These are phyloP conservation scores for Amorpha juglandis DNA, from an alignment of 2,888 invertebrate genomes.

Conservation along the genomic window DNA sequence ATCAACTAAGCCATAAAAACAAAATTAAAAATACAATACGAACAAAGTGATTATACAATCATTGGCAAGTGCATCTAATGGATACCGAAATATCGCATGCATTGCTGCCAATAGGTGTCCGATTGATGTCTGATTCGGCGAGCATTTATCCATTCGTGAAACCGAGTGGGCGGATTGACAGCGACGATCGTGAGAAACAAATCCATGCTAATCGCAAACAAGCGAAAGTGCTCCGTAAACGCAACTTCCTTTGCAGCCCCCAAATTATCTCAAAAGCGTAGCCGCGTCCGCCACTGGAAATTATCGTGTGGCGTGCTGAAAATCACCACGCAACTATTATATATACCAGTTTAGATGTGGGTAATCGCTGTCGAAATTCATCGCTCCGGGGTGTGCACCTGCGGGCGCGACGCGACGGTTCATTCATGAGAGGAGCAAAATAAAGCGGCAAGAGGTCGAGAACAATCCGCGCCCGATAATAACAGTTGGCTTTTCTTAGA, in stretches of 20 bases:
- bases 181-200: slow-evolving; percentile 44
- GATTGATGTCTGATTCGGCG: slow-evolving; percentile 66
- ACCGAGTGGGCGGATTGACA: slow-evolving; percentile 55
- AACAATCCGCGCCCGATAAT: slow-evolving; percentile 78
- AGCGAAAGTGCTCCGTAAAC: slow-evolving; percentile 63
- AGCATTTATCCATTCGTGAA: slow-evolving; percentile 56
- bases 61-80: slow-evolving; percentile 72
- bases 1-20: slow-evolving; percentile 44
- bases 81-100: slow-evolving; percentile 72
- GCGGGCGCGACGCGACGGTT: slow-evolving; percentile 65
- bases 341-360: slow-evolving; percentile 68
- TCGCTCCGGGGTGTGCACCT: slow-evolving; percentile 76
- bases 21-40: slow-evolving; percentile 30
- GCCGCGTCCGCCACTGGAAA: slow-evolving; percentile 69
- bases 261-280: slow-evolving; percentile 64
- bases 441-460: slow-evolving; percentile 70
- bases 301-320: slow-evolving; percentile 75
- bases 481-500: slow-evolving; percentile 82
- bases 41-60: slow-evolving; percentile 68
- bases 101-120: slow-evolving; percentile 71
- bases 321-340: slow-evolving; percentile 70
- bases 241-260: slow-evolving; percentile 72
- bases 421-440: slow-evolving; percentile 76
- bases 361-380: slow-evolving; percentile 71
- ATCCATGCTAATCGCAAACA: slow-evolving; percentile 58